phyloP scores from a whole-genome alignment of 2,888 invertebrate genomes.

The Drosophila suboccidentalis region DNA sequence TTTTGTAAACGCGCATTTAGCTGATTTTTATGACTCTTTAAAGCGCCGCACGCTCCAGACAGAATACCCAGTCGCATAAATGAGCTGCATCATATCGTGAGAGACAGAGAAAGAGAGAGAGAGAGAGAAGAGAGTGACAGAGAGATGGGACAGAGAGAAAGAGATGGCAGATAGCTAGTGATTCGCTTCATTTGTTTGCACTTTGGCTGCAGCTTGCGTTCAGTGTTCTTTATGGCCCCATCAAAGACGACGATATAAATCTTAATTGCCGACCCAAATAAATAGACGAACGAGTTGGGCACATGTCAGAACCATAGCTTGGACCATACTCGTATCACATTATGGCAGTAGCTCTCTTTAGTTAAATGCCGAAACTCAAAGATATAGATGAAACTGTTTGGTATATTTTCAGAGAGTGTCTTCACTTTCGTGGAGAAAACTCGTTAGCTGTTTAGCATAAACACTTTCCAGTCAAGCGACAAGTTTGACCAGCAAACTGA shows the following conservation, averaged over 20 bases:
- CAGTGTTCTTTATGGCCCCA: conserved; percentile 76
- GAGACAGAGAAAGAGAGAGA: conserved; percentile 23
- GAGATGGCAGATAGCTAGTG: conserved; percentile 17
- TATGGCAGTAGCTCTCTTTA: conserved; percentile 29
- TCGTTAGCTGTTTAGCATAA: conserved; percentile 81
- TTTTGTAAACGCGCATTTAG: conserved; percentile 60
- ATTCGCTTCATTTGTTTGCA: conserved; percentile 62
- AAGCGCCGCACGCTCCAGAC: conserved; percentile 66
- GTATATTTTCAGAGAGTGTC: conserved; percentile 11
- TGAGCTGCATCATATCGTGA: conserved; percentile 41
- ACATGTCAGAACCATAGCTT: conserved; percentile 45
- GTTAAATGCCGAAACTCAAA: conserved; percentile 10
- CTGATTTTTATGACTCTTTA: conserved; percentile 77
- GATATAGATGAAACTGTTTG: conserved; percentile 35
- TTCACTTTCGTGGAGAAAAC: conserved; percentile 67
- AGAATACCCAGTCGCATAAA: conserved; percentile 64
- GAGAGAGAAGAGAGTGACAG: conserved; percentile 8
- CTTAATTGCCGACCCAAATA: conserved; percentile 84
- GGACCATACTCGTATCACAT: conserved; percentile 19
- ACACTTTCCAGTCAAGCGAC: conserved; percentile 76
- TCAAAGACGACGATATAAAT: conserved; percentile 80
- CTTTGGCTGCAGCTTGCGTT: conserved; percentile 56
- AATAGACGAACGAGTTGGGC: conserved; percentile 65
- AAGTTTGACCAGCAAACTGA: conserved; percentile 77
- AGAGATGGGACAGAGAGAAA: background rate